phyloP scores from a whole-genome alignment of 1,140 invertebrate species.

The Diabrotica virgifera region DNA sequence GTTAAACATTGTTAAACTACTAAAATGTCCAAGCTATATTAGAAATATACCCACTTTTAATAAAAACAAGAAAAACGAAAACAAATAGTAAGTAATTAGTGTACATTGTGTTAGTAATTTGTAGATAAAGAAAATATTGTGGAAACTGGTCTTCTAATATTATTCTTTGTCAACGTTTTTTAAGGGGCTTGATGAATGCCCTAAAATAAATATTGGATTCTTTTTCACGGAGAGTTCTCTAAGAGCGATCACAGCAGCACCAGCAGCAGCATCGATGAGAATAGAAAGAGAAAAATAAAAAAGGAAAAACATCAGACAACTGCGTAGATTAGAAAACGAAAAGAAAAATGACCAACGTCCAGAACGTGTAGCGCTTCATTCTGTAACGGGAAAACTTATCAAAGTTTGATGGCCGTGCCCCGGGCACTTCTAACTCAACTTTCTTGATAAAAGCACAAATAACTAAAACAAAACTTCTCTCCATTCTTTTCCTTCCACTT shows the following conservation, averaged over 20 bases:
- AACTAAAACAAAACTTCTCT: conserved; percentile 43
- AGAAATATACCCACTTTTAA: no score
- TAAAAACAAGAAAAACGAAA: no score
- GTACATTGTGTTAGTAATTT: no score
- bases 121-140: no score
- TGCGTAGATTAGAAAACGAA: conserved; percentile 52
- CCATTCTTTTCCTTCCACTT: conserved; percentile 19
- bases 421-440: conserved; percentile 40
- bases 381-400: conserved; percentile 46
- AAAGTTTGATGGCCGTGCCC: conserved; percentile 47
- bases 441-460: conserved; percentile 49
- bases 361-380: conserved; percentile 39
- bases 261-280: not conserved
- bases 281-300: conserved; percentile 16
- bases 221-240: not conserved
- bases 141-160: no score
- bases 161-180: not conserved
- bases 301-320: conserved; percentile 24
- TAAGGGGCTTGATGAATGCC: not conserved
- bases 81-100: no score
- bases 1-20: no score
- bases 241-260: not conserved
- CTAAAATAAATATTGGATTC: conserved; percentile 3
- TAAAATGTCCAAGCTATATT: no score
- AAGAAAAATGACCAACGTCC: conserved; percentile 55